A percentile compares a stretch with the other conserved stretches of the same genome.
Evolutionary conservation across 2,797 vertebrate genomes (phyloP).

Genomic region (Rhabdomys pumilio): DNA sequence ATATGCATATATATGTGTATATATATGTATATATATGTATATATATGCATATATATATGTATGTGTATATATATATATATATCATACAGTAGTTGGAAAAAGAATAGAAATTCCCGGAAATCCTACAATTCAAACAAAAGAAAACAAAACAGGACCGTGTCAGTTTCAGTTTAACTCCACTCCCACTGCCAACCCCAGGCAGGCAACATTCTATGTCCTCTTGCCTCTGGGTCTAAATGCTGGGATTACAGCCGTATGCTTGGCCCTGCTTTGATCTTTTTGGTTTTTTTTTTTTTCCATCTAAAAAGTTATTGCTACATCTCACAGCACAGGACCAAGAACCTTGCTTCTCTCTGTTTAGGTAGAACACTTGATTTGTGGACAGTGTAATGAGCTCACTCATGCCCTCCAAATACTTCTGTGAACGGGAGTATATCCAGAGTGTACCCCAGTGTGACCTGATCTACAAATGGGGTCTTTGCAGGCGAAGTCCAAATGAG

Average conservation of each 20-base stretch:
- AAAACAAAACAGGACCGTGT: not conserved
- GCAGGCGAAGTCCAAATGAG: not conserved
- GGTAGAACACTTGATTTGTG: not conserved
- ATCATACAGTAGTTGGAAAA: not conserved
- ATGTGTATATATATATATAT: too few species aligned
- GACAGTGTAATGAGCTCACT: not conserved
- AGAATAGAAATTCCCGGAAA: not conserved
- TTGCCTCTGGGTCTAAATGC: not conserved
- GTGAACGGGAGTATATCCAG: not conserved
- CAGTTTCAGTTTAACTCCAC: not conserved
- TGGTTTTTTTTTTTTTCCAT: not conserved
- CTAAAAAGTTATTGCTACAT: constrained; percentile 1
- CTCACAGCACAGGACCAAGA: not conserved
- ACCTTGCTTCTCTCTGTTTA: not conserved
- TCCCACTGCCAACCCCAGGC: not conserved
- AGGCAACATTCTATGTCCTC: not conserved
- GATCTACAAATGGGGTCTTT: constrained; percentile 7
- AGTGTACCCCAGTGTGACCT: not conserved
- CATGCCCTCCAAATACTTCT: not conserved
- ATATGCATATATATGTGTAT: too few species aligned
- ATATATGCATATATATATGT: too few species aligned
- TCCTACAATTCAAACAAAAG: not conserved
- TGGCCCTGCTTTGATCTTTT: not conserved
- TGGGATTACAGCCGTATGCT: not conserved
- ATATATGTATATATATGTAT: too few species aligned